phyloP scores from a whole-genome alignment of 2,797 vertebrate genomes.

The Lindbergichthys nudifrons region DNA sequence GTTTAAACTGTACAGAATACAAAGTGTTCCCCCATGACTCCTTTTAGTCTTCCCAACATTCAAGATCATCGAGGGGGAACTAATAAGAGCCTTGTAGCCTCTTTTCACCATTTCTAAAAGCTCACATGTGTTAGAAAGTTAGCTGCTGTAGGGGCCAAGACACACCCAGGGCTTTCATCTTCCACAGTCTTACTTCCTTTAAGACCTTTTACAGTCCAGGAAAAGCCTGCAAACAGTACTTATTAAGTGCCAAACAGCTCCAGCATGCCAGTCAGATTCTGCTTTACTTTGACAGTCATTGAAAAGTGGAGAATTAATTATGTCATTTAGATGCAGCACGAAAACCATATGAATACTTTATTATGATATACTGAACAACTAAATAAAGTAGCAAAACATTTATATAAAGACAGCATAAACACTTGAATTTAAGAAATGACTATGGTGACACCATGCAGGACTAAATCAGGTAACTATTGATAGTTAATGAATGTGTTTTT shows the following conservation, averaged over 20 bases:
- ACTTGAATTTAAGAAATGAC: not conserved
- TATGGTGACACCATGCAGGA: not conserved
- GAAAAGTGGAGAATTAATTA: not conserved
- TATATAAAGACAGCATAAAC: not conserved
- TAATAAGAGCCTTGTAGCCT: slow-evolving; percentile 59
- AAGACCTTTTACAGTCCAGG: slow-evolving; percentile 13
- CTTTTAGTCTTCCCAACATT: slow-evolving; percentile 8
- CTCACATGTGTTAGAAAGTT: slow-evolving; percentile 62
- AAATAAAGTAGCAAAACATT: not conserved
- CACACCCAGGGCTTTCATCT: slow-evolving; percentile 55
- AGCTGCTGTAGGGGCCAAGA: slow-evolving; percentile 41
- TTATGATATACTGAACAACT: not conserved
- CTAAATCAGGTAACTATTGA: not conserved
- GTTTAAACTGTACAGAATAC: slow-evolving; percentile 50
- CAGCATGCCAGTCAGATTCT: slow-evolving; percentile 5
- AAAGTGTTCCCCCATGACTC: slow-evolving; percentile 14
- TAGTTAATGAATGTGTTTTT: too few relatives aligned
- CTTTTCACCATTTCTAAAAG: slow-evolving; percentile 43
- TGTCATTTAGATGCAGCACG: not conserved
- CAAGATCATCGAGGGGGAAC: slow-evolving; percentile 39
- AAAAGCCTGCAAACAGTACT: slow-evolving; percentile 8
- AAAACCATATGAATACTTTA: not conserved
- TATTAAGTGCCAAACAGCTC: slow-evolving; percentile 11
- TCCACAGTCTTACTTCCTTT: slow-evolving; percentile 10
- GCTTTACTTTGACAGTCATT: not conserved